A percentile compares a stretch with the other conserved stretches of the same genome.
phyloP scores from a whole-genome alignment of 2,113 vertebrate species.

The Pachyramphus minor region DNA sequence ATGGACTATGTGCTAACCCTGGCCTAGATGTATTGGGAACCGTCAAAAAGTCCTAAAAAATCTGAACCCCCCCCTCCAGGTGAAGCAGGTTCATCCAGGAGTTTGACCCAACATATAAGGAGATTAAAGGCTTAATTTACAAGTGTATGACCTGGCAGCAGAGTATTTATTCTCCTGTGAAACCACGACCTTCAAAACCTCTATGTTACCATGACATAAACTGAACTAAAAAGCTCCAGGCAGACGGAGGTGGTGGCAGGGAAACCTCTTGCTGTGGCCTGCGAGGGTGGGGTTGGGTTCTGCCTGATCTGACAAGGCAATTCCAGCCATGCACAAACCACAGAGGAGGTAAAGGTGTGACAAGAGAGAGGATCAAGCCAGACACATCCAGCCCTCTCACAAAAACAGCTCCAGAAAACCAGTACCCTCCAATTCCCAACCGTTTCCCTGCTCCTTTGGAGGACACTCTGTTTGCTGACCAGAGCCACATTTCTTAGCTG shows the following conservation, averaged over 20 bases:
- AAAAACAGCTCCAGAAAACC: background rate
- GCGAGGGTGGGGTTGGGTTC: background rate
- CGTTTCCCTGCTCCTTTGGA: background rate
- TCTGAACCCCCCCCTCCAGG: background rate
- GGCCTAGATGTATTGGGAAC: background rate
- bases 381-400: background rate
- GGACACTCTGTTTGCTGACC: background rate
- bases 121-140: constrained; percentile 53
- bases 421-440: background rate
- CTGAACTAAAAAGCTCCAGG: background rate
- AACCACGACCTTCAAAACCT: background rate
- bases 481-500: background rate
- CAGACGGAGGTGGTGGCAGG: accelerated
- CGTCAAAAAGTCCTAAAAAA: background rate
- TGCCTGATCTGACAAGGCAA: background rate
- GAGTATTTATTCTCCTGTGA: background rate
- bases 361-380: background rate
- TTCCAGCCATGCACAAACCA: background rate
- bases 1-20: background rate
- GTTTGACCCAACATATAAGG: background rate
- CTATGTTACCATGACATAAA: background rate
- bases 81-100: constrained; percentile 8
- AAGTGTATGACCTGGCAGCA: constrained; percentile 19
- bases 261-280: background rate
- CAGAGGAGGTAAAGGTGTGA: background rate